Base-by-base conservation (phyloP, 2,113 vertebrate genomes). In the Archocentrus centrarchus region DNA sequence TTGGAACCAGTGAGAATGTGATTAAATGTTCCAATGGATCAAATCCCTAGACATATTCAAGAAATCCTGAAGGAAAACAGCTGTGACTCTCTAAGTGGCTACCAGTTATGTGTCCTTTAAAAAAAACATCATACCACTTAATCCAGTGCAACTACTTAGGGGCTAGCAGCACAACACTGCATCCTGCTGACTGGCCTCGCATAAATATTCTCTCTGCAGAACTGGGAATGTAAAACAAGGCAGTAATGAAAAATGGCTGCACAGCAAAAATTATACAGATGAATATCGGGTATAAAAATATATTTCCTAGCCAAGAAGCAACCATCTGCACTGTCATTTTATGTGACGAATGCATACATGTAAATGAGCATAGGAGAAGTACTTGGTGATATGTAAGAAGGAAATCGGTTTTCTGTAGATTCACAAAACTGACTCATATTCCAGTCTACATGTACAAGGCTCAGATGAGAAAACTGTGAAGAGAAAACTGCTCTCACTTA, bases 311-410 rank as follows among this genome's bases (percentile, higher is more conserved):
- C 57, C 77, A 81, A 53, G 82, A 79, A 58, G 41, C n/a, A 87
- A 80, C 82, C 47, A 73, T 89, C 75, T 82, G 77, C n/a, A 17
- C 15, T 3, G 57, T 75, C 85, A 81, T 68, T 83, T 63, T 58
- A 77, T 47, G 41, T 62, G 86, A 92, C 81, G 59, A 84, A 92
- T 89, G 81, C 59, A 24, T 14, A 15, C 70, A 87, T 90, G 82
- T 77, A 92, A 91, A 93, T 90, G 73, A 77, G 80, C 8, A 6
- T 22, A 76, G 83, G 86, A 88, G 37, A 79, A 58, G 58, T 77
- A 68, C 11, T 57, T 82, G 4, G 3, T n/a, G 20, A 62, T 41
- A 62, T 78, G 82, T 61, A 55, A 84, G 80, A 58, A 68, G 61
- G 61, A 79, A 91, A 84, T 93, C 84, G 83, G 82, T 89, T 87